Base-by-base conservation (phyloP, 2,888 invertebrate genomes). In the Drosophila pseudotalamancana region DNA sequence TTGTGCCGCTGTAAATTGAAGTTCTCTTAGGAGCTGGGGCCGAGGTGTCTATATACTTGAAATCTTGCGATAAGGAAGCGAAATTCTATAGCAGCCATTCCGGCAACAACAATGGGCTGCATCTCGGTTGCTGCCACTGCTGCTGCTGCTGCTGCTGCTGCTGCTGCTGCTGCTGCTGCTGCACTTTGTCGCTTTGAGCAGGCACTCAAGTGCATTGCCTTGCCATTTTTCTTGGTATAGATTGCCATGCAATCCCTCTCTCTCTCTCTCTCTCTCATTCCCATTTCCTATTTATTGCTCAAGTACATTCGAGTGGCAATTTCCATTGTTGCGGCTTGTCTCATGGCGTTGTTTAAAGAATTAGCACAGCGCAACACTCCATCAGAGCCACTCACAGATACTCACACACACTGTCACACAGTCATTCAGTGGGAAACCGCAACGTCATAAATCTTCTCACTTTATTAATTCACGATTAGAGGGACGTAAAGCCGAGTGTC, bases 391-490 rank as follows among this genome's bases (percentile, higher is more conserved):
- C 62, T 59, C 59, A 12, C 9, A 32, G 39, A 37, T 31, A 6
- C 18, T 46, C 50, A 25, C 34, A 53, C 40, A 40, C 45, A 42
- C 53, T 29, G 35, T 25, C 27, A 12, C 12, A 4, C 35, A 35
- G 40, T 40, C 37, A 48, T 48, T 40, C 23, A 57, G 6, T 25
- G 37, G 12, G 35, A 27, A 40, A 34, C 34, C 49, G 35, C 50
- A 45, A 45, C 11, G 69, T 64, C 74, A 80, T 86, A 83, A 83
- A 86, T 83, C 80, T 67, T 43, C 19, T 45, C 57, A 57, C 69
- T 86, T 86, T 83, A 84, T 83, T 86, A 86, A 83, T 86, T 78
- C 71, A 70, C 84, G 77, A 86, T 83, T 77, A 86, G 71, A 62
- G 63, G 39, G 27, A 34, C 25, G 50, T 51, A 43, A 72, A 77